Evolutionary conservation across 2,888 invertebrate genomes (phyloP).

Genomic region (Atethmia centrago): DNA sequence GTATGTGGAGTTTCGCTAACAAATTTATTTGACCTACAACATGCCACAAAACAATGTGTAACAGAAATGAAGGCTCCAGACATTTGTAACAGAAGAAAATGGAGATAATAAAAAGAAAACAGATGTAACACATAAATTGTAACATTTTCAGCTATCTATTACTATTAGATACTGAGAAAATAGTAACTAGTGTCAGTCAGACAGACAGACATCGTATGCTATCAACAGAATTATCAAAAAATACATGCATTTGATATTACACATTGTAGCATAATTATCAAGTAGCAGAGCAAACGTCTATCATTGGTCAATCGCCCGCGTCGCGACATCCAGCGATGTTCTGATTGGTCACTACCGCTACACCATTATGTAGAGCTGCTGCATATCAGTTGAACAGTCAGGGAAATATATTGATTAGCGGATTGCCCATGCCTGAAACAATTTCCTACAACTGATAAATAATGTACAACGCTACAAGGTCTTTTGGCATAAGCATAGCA

Average conservation of each 20-base stretch:
- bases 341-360: neutral
- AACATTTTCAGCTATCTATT: neutral
- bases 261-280: neutral
- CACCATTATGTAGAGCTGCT: neutral
- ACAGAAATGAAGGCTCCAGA: neutral
- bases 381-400: neutral
- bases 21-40: neutral
- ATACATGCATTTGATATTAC: neutral
- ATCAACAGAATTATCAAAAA: neutral
- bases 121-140: neutral
- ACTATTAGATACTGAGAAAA: neutral
- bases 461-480: too few species aligned
- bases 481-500: too few species aligned
- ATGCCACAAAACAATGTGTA: neutral
- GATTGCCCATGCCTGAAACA: neutral
- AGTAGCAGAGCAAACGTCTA: neutral
- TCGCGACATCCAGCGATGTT: neutral
- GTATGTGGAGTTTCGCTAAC: neutral
- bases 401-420: neutral
- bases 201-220: neutral
- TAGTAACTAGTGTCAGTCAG: neutral
- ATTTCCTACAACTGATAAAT: neutral
- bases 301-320: neutral
- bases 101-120: neutral
- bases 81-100: neutral